Evolutionary conservation across 2,797 vertebrate genomes (phyloP), one percentile per base, ranked within the genome.

Genomic region (Takifugu ocellatus): DNA sequence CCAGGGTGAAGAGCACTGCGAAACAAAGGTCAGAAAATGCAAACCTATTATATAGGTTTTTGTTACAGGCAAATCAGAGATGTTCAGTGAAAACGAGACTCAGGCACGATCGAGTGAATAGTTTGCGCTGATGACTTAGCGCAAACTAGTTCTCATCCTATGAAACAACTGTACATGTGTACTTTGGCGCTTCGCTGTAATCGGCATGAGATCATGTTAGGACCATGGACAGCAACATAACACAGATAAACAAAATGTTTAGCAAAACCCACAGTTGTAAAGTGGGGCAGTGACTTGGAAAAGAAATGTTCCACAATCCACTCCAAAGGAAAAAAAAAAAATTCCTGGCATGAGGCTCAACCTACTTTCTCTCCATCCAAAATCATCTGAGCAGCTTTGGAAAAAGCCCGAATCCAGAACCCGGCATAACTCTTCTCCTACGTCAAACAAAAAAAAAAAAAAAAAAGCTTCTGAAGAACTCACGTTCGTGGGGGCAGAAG

Each of bases 401-500:
- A 74, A 60, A 56, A 63, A 51, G 31, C 33, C 51, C 56, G 43
- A 52, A 57, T 79, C 53, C 25, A 59, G 61, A 25, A 46, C 51
- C 3, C 25, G 26, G 15, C 33, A 54, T 46, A 26, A n/a, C 45
- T 58, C 10, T 64, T 25, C 36, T 21, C 21, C 21, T 21, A 21
- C 21, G 21, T 21, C 21, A 21, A 21, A 21, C 21, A 21, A 21
- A 21, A 21, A 21, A 21, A n/a, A 17, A 21, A n/a, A 17, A 27
- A 57, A 3, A 50, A 25, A 52, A 24, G 36, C 2, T 51, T 46
- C 21, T 24, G 52, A 3, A 31, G 36, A 27, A 84, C 97, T 96
- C 87, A 99, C 97, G 88, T 83, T 99, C 97, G 1, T 99, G 97
- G 53, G 97, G 97, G 59, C 97, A 99, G 87, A 99, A 99, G 68